phyloP scores from a whole-genome alignment of 2,113 vertebrate genomes.

The Phyllopteryx taeniolatus region DNA sequence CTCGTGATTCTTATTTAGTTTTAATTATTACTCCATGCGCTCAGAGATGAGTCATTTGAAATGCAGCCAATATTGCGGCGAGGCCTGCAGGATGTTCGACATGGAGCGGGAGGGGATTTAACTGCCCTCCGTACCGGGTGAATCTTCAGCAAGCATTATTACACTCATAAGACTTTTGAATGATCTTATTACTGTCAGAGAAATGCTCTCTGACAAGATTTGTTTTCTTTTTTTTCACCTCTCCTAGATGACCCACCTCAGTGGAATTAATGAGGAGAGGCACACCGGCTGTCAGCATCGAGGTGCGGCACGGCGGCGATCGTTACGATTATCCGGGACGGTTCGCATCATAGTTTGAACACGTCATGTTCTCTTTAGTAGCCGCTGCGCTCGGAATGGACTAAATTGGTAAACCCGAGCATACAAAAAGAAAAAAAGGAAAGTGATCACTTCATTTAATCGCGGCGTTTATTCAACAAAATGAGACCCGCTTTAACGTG shows the following conservation, averaged over 20 bases:
- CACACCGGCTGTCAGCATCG: constrained; percentile 42
- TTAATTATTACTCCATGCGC: background rate
- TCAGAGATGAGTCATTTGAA: constrained; percentile 22
- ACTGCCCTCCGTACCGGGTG: constrained; percentile 18
- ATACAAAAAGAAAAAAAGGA: background rate
- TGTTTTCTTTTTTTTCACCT: constrained; percentile 12
- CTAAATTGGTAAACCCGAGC: background rate
- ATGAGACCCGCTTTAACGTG: background rate
- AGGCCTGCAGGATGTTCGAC: constrained; percentile 13
- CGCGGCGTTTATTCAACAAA: background rate
- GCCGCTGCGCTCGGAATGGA: background rate
- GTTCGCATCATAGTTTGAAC: background rate
- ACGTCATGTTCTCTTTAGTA: background rate
- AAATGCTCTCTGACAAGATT: constrained; percentile 7
- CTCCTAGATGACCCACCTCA: constrained; percentile 42
- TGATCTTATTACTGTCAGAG: constrained; percentile 40
- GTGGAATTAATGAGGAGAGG: constrained; percentile 57
- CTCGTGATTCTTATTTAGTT: constrained; percentile 2
- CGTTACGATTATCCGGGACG: background rate
- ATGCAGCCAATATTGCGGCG: constrained; percentile 4
- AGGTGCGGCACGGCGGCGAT: constrained; percentile 11
- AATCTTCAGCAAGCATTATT: constrained; percentile 45
- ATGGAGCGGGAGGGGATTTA: constrained; percentile 37
- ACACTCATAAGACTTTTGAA: constrained; percentile 43
- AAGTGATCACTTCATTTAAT: background rate